Percentiles rank a stretch among this genome's conserved stretches.
These are phyloP conservation scores for Chydorus sphaericus DNA, from an alignment of 2,888 invertebrate genomes.

Conservation along the genomic window DNA sequence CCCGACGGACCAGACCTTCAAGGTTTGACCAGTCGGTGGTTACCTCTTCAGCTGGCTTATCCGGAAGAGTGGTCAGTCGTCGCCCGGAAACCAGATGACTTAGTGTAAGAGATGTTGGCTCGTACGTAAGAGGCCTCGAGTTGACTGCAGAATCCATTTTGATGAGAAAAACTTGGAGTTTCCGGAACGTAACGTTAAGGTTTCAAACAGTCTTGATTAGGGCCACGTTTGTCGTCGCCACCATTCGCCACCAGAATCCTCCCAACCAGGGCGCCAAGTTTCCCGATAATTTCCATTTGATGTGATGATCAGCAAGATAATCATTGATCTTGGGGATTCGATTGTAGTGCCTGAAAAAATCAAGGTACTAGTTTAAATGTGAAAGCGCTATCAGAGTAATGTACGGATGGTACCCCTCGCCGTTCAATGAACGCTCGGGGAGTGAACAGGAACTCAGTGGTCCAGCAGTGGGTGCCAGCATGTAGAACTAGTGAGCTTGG, in stretches of 20 bases:
- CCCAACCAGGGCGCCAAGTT: slow-evolving; percentile 10
- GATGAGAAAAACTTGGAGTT: slow-evolving; percentile 9
- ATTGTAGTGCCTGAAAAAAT: neutral
- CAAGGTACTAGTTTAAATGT: slow-evolving; percentile 1
- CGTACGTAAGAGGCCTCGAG: slow-evolving; percentile 10
- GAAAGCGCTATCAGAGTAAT: slow-evolving; percentile 5
- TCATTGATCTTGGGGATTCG: neutral
- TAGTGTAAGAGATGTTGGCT: neutral
- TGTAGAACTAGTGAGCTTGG: slow-evolving; percentile 11
- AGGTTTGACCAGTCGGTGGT: no score
- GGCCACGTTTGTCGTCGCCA: slow-evolving; percentile 9
- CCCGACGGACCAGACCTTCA: no score
- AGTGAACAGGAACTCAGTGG: slow-evolving; percentile 2
- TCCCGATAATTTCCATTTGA: slow-evolving; percentile 10
- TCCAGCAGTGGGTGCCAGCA: neutral
- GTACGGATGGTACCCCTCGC: slow-evolving; percentile 8
- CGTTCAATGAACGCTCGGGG: neutral
- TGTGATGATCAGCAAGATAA: neutral
- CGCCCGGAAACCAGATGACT: slow-evolving; percentile 10
- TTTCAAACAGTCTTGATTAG: slow-evolving; percentile 7
- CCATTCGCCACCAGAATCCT: slow-evolving; percentile 8
- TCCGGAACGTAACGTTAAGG: neutral
- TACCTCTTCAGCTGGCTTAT: neutral
- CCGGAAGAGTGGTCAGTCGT: neutral
- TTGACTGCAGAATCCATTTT: slow-evolving; percentile 12